phyloP scores from a whole-genome alignment of 2,888 invertebrate genomes.

The Oeneis ivallda region DNA sequence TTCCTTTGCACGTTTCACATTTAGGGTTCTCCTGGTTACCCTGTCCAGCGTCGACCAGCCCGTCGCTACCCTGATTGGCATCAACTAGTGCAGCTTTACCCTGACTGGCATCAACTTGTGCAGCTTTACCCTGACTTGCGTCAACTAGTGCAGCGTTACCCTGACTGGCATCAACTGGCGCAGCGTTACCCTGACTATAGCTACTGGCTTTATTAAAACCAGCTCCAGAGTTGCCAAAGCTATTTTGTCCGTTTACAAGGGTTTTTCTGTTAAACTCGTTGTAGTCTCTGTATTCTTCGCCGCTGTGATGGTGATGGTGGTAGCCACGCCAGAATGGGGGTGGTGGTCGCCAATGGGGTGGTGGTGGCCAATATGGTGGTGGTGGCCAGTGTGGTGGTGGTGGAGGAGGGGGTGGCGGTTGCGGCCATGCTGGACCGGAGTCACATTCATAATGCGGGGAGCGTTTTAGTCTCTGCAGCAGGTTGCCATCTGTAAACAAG shows the following conservation, averaged over 20 bases:
- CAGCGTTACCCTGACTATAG: not conserved
- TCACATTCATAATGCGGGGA: conserved; percentile 50
- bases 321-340: conserved; percentile 35
- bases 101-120: not conserved
- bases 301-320: conserved; percentile 41
- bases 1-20: conserved; percentile 34
- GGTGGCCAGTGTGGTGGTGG: conserved; percentile 22
- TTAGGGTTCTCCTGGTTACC: conserved; percentile 11
- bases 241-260: conserved; percentile 10
- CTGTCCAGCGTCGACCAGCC: not conserved
- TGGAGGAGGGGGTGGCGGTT: conserved; percentile 38
- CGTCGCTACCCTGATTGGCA: not conserved
- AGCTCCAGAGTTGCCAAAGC: not conserved
- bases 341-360: conserved; percentile 17
- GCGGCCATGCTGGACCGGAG: conserved; percentile 34
- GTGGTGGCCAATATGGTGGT: conserved; percentile 16
- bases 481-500: conserved; percentile 48
- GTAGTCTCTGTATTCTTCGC: conserved; percentile 20
- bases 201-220: not conserved
- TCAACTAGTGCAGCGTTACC: not conserved
- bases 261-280: conserved; percentile 9
- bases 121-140: conserved; percentile 2
- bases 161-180: not conserved
- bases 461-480: conserved; percentile 54
- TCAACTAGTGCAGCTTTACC: not conserved